phyloP scores from a whole-genome alignment of 2,113 vertebrate genomes.

The Eulacestoma nigropectus region DNA sequence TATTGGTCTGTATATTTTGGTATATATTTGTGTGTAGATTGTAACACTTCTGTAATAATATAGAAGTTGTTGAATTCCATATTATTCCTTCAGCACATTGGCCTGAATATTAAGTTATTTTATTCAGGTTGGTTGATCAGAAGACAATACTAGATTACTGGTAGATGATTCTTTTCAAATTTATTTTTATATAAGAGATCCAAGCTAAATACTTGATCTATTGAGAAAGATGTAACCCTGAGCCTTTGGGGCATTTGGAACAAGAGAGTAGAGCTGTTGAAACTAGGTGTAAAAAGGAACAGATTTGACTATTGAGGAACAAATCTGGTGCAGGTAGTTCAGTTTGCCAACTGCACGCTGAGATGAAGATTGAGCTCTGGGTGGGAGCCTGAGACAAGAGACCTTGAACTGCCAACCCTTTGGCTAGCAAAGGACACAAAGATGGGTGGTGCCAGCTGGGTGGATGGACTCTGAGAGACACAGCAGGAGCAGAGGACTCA shows the following conservation, averaged over 20 bases:
- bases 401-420: background rate
- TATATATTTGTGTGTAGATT: background rate
- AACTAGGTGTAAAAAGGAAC: background rate
- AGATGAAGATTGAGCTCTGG: background rate
- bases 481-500: background rate
- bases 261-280: background rate
- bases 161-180: background rate
- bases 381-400: background rate
- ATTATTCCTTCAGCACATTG: background rate
- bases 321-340: background rate
- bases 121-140: background rate
- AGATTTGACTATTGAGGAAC: background rate
- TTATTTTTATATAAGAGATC: background rate
- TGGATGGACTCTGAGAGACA: background rate
- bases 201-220: background rate
- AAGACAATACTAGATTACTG: background rate
- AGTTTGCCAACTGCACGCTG: background rate
- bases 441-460: background rate
- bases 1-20: background rate
- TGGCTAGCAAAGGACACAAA: background rate
- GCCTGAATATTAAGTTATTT: background rate
- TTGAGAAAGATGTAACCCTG: background rate
- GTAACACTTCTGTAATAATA: background rate
- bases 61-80: fast-evolving
- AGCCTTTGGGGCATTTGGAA: background rate